A percentile compares a stretch with the other conserved stretches of the same genome.
These are phyloP conservation scores for Drosophila nigritarsus DNA, from an alignment of 2,888 invertebrate genomes.

Conservation along the genomic window DNA sequence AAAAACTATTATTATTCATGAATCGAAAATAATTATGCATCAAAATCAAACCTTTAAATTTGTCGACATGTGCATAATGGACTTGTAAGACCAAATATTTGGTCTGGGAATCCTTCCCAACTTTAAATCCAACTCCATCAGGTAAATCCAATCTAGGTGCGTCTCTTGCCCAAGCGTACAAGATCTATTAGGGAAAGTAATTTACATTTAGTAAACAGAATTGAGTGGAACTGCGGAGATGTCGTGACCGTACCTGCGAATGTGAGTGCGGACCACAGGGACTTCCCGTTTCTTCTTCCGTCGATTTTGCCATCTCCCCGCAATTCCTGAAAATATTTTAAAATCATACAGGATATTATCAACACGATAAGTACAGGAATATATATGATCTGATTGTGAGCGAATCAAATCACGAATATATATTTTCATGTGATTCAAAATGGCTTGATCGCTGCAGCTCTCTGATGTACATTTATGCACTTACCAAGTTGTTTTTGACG, in stretches of 20 bases:
- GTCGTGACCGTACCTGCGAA: slow-evolving; percentile 77
- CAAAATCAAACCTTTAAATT: slow-evolving; percentile 87
- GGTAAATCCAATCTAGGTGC: slow-evolving; percentile 93
- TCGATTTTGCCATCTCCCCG: slow-evolving; percentile 93
- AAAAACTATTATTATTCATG: background rate
- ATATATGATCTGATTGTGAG: background rate
- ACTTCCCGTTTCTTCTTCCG: slow-evolving; percentile 87
- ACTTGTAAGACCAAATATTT: slow-evolving; percentile 97
- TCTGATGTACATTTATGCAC: slow-evolving; percentile 55
- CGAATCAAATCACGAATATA: background rate
- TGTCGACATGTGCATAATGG: slow-evolving; percentile 90
- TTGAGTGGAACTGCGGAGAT: background rate
- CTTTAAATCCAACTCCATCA: slow-evolving; percentile 95
- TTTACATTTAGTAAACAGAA: background rate
- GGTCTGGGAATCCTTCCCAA: slow-evolving; percentile 92
- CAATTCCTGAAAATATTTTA: slow-evolving; percentile 89
- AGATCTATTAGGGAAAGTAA: slow-evolving; percentile 86
- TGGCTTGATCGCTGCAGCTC: background rate
- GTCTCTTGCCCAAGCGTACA: slow-evolving; percentile 98
- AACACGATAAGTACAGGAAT: background rate
- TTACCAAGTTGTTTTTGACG: slow-evolving; percentile 88
- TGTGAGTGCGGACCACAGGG: slow-evolving; percentile 92
- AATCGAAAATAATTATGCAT: background rate
- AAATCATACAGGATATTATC: background rate
- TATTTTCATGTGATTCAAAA: background rate